These are phyloP conservation scores for Leptodactylus fallax DNA, from an alignment of 2,797 vertebrate genomes.

Conservation along the genomic window DNA sequence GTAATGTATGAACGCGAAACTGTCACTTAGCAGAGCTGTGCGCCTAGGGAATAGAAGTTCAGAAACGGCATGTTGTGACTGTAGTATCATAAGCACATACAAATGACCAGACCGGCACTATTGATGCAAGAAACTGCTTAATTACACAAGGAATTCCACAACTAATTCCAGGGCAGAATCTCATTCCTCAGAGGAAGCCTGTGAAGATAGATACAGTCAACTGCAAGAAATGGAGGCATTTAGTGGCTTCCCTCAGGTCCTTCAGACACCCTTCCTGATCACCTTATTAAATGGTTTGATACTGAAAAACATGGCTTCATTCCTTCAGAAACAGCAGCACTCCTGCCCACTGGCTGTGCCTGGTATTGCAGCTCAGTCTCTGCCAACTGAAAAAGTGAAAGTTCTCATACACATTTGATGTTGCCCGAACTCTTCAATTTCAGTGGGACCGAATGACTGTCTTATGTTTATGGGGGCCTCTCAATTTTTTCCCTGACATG, in stretches of 20 bases:
- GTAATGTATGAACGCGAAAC: background rate
- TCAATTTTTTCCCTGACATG: too few relatives aligned
- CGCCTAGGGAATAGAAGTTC: background rate
- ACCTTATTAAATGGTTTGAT: background rate
- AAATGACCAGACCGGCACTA: background rate
- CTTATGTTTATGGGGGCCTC: too few relatives aligned
- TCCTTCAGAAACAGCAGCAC: background rate
- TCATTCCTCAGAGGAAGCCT: background rate
- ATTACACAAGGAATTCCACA: background rate
- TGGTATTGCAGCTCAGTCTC: background rate
- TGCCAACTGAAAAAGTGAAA: background rate
- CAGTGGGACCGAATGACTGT: too few relatives aligned
- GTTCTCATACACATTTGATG: too few relatives aligned
- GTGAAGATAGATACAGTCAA: background rate
- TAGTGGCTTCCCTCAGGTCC: background rate
- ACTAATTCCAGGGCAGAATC: background rate
- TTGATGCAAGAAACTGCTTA: background rate
- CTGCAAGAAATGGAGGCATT: background rate
- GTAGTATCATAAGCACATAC: background rate
- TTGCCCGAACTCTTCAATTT: too few relatives aligned
- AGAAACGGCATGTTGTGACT: slow-evolving; percentile 21
- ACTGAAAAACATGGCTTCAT: background rate
- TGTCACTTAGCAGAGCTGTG: slow-evolving; percentile 5
- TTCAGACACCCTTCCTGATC: background rate
- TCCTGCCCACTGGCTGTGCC: background rate